Evolutionary conservation across 2,113 vertebrate species (phyloP).

Genomic region (Pachypanchax playfairii): DNA sequence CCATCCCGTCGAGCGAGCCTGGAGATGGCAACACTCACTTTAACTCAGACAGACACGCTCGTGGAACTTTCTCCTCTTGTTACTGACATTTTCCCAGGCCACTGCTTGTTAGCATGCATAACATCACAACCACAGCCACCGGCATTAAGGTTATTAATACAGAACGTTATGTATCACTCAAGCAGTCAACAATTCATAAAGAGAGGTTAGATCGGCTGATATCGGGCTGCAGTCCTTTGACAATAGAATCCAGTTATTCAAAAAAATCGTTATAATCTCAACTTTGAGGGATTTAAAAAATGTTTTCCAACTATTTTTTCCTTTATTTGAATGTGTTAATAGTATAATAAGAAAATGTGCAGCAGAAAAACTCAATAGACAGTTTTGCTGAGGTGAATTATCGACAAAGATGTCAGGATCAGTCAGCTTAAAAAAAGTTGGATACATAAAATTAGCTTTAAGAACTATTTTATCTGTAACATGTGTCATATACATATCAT

Average conservation of each 20-base stretch:
- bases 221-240: neutral
- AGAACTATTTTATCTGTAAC: no score
- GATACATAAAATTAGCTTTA: no score
- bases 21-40: constrained; percentile 27
- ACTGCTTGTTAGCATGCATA: constrained; percentile 58
- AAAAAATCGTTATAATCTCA: no score
- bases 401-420: no score
- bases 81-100: constrained; percentile 33
- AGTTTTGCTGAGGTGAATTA: no score
- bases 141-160: constrained; percentile 31
- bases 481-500: no score
- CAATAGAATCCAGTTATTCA: neutral
- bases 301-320: no score
- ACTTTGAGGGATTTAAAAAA: no score
- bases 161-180: constrained; percentile 5
- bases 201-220: neutral
- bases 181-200: constrained; percentile 2
- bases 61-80: constrained; percentile 16
- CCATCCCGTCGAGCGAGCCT: neutral
- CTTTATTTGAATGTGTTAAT: no score
- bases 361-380: no score
- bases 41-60: constrained; percentile 16
- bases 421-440: no score
- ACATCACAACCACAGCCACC: constrained; percentile 42
- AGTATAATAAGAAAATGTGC: no score